Conservation (phyloP, 2,113 vertebrate species). For the Maccullochella peelii region DNA sequence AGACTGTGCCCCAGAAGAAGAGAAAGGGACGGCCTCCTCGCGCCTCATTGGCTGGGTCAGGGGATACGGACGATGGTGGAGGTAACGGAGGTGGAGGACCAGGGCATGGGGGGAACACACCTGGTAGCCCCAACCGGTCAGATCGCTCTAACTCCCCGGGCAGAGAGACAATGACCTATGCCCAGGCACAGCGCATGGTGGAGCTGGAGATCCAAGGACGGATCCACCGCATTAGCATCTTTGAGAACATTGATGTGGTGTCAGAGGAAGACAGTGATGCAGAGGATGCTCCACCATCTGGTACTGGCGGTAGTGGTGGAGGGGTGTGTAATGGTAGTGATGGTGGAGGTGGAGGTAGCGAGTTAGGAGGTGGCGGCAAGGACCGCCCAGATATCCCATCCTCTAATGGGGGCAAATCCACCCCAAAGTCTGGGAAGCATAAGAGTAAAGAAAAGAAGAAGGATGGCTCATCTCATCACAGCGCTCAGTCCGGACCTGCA, state of each 20-base stretch:
- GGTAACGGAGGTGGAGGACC: slow-evolving; percentile 79
- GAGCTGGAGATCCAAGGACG: slow-evolving; percentile 96
- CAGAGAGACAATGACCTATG: slow-evolving; percentile 97
- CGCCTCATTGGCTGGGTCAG: slow-evolving; percentile 70
- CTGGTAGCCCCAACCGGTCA: slow-evolving; percentile 90
- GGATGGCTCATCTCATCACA: slow-evolving; percentile 91
- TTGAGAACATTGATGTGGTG: slow-evolving; percentile 96
- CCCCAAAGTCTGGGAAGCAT: slow-evolving; percentile 95
- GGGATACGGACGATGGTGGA: slow-evolving; percentile 80
- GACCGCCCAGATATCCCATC: slow-evolving; percentile 90
- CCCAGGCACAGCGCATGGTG: slow-evolving; percentile 97
- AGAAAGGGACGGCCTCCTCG: slow-evolving; percentile 96
- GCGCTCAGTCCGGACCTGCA: slow-evolving; percentile 87
- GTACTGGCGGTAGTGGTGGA: slow-evolving; percentile 64
- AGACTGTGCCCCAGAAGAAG: slow-evolving; percentile 91
- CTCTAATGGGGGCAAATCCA: slow-evolving; percentile 85
- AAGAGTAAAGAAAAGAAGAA: slow-evolving; percentile 98
- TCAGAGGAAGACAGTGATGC: slow-evolving; percentile 95
- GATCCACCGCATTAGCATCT: slow-evolving; percentile 97
- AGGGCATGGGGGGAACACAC: slow-evolving; percentile 77
- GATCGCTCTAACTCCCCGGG: slow-evolving; percentile 93
- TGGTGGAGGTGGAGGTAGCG: slow-evolving; percentile 76
- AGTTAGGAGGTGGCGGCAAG: slow-evolving; percentile 89
- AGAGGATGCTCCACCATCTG: slow-evolving; percentile 85
- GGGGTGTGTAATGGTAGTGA: slow-evolving; percentile 82